Conservation (phyloP, 64 coral and sea anemone species). For the Exaiptasia diaphana region DNA sequence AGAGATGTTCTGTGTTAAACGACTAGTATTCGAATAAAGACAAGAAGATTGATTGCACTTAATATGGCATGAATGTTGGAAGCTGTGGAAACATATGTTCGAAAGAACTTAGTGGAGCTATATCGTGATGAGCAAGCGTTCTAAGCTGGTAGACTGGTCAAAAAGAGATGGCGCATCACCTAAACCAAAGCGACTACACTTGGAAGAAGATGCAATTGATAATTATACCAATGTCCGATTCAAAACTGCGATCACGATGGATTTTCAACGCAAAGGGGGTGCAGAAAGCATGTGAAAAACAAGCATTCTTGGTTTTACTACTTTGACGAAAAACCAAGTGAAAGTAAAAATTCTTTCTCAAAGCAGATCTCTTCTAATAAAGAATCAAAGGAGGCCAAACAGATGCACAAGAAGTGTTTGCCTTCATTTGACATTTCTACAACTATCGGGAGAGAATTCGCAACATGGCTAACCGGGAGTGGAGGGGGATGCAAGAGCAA, state of each 20-base stretch:
- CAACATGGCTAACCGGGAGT: slow-evolving; percentile 3
- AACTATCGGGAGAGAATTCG: slow-evolving; percentile 4
- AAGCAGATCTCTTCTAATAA: not conserved
- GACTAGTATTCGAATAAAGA: too few relatives aligned
- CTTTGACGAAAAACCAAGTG: not conserved
- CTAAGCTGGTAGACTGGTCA: not conserved
- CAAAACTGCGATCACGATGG: not conserved
- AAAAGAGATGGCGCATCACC: not conserved
- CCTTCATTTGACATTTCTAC: not conserved
- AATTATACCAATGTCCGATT: not conserved
- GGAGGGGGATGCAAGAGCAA: slow-evolving; percentile 32
- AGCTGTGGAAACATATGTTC: too few relatives aligned
- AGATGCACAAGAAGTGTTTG: not conserved
- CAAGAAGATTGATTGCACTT: too few relatives aligned
- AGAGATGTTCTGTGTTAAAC: too few relatives aligned
- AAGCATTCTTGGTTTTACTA: slow-evolving; percentile 5
- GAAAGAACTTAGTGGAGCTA: too few relatives aligned
- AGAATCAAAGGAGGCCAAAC: not conserved
- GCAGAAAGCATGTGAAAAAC: not conserved
- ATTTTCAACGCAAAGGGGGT: not conserved
- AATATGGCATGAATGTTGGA: too few relatives aligned
- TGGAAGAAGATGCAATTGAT: not conserved
- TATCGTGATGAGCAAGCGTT: not conserved
- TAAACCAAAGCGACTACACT: not conserved
- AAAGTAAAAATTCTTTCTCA: not conserved